These are phyloP conservation scores for Cyaniris semiargus DNA, from an alignment of 2,888 invertebrate species.

Conservation along the genomic window DNA sequence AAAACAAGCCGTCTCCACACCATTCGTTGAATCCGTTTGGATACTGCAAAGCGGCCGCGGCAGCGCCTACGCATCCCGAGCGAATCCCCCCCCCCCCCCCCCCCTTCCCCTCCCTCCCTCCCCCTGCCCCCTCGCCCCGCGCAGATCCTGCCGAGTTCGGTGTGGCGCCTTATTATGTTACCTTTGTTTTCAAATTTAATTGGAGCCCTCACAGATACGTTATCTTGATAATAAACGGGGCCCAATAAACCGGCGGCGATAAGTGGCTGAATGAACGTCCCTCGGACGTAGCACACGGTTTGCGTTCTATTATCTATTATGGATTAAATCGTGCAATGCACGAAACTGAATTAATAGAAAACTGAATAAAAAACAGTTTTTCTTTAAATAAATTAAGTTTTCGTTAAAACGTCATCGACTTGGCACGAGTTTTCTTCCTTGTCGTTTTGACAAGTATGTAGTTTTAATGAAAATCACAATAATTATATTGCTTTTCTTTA, in stretches of 20 bases:
- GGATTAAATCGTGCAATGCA: not conserved
- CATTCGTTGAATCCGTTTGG: constrained; percentile 62
- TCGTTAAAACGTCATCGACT: no score
- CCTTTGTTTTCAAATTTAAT: constrained; percentile 81
- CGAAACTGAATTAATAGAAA: not conserved
- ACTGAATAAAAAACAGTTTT: not conserved
- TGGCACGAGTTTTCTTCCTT: no score
- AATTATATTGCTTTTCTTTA: no score
- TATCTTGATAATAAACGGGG: constrained; percentile 80
- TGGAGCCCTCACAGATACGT: constrained; percentile 77
- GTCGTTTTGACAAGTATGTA: no score
- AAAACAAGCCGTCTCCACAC: constrained; percentile 54
- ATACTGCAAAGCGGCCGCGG: constrained; percentile 66
- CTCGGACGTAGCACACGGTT: not conserved
- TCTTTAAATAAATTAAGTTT: no score
- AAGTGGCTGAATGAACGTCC: constrained; percentile 8
- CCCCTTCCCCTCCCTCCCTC: constrained; percentile 53
- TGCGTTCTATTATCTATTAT: constrained; percentile 16
- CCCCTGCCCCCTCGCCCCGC: constrained; percentile 43
- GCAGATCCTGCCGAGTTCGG: constrained; percentile 50
- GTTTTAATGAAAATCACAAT: no score
- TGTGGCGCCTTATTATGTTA: constrained; percentile 78
- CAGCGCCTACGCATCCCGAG: constrained; percentile 68
- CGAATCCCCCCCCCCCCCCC: constrained; percentile 54
- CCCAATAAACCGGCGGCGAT: constrained; percentile 69